These are phyloP conservation scores for Recurvirostra avosetta DNA, from an alignment of 2,113 vertebrate genomes.

Conservation along the genomic window DNA sequence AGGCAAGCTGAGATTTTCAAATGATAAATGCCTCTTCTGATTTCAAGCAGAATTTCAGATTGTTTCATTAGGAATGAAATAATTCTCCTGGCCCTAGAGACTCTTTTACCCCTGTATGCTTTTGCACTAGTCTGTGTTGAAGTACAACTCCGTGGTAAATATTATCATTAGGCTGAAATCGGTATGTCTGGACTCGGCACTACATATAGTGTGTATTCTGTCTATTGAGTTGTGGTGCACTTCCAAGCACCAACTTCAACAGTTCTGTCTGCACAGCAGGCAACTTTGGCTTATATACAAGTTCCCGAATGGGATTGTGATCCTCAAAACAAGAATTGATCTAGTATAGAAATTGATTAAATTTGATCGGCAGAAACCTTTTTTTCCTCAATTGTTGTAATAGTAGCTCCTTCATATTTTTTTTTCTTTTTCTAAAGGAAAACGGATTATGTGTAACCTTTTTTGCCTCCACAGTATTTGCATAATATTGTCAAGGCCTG, in stretches of 20 bases:
- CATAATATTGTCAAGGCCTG: not conserved
- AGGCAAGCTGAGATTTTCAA: not conserved
- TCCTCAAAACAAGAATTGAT: not conserved
- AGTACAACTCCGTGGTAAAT: not conserved
- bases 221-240: not conserved
- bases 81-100: not conserved
- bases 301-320: not conserved
- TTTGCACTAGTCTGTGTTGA: not conserved
- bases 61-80: not conserved
- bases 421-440: not conserved
- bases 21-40: not conserved
- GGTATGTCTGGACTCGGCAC: not conserved
- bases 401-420: not conserved
- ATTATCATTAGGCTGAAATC: not conserved
- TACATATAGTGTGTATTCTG: fast-evolving
- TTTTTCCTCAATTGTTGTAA: not conserved
- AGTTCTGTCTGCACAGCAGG: not conserved
- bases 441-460: not conserved
- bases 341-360: not conserved
- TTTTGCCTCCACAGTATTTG: not conserved
- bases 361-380: not conserved
- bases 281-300: not conserved
- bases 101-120: not conserved
- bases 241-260: not conserved
- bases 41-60: not conserved